Evolutionary conservation across 1,140 invertebrate genomes (phyloP), one percentile per base, ranked within the genome.

Genomic region (Drosophila pachea): DNA sequence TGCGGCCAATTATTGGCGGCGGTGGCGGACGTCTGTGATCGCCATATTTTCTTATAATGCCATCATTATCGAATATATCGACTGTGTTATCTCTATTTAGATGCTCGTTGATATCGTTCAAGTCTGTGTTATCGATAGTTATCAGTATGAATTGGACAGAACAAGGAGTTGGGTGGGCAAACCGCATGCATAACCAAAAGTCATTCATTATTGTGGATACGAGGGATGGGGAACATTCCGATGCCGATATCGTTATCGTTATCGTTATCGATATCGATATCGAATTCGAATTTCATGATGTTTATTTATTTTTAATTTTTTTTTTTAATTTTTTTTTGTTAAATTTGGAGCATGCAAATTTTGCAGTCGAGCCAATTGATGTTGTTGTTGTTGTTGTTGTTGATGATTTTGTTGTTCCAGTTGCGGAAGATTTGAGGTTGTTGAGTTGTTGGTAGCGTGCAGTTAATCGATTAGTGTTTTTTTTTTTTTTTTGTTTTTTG

Each of bases 391-490:
- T 60, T 40, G 40, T 42, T 67, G 43, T 70, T 54, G 64, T 67
- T 58, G 49, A 58, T 16, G 43, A 42, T 42, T 42, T 55, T 38
- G 56, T 49, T 59, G 43, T 60, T 40, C 58, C 35, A 40, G 45
- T 49, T 62, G 32, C 40, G 40, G 31, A 40, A 22, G 12, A 56
- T 40, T 45, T 45, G 54, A n/a, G 54, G 12, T 56, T 56, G 40
- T 53, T n/a, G n/a, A 22, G 72, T 72, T 58, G 63, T 49, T 56
- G 76, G n/a, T 68, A 63, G 59, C 81, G 79, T 83, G 79, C 79
- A 59, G 73, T 83, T 84, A 84, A 84, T 86, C 81, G 81, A 76
- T 84, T 86, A 74, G 78, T 83, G 22, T 22, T 22, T 22, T 1
- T 1, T 22, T 22, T 22, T 22, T 22, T 22, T 22, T 22, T 22